Conservation (phyloP, 2,888 invertebrate species). For the Scaptomyza caliginosa region DNA sequence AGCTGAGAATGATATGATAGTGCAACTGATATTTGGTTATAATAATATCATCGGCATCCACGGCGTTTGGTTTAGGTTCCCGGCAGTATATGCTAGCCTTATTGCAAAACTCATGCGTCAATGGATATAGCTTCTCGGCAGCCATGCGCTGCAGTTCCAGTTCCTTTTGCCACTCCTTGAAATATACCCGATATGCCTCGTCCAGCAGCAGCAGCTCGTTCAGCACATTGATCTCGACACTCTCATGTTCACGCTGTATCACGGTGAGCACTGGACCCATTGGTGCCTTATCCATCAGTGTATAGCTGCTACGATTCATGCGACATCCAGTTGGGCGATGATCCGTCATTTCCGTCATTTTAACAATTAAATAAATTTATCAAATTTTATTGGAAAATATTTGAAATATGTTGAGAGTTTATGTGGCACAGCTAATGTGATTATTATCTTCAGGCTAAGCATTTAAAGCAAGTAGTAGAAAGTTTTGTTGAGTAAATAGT, state of each 20-base stretch:
- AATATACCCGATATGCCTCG: conserved; percentile 50
- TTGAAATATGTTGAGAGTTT: background rate
- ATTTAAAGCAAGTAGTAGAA: no score
- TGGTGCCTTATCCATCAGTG: background rate
- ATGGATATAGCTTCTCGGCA: conserved; percentile 55
- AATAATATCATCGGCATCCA: conserved; percentile 57
- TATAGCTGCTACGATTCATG: background rate
- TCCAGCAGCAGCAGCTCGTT: conserved; percentile 59
- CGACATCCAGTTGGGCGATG: background rate
- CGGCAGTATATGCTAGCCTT: conserved; percentile 46
- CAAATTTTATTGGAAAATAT: background rate
- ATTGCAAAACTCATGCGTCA: conserved; percentile 63
- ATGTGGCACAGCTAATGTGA: background rate
- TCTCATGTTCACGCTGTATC: conserved; percentile 6
- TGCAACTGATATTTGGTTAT: conserved; percentile 63
- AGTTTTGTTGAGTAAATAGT: no score
- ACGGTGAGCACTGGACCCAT: background rate
- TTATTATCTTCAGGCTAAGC: background rate
- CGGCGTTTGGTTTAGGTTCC: conserved; percentile 47
- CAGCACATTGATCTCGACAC: conserved; percentile 29
- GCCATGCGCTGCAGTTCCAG: conserved; percentile 63
- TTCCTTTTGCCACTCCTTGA: conserved; percentile 53
- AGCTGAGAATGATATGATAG: conserved; percentile 53
- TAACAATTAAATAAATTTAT: background rate
- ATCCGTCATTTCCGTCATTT: background rate